Percentiles rank a stretch among this genome's conserved stretches.
Evolutionary conservation across 2,113 vertebrate species (phyloP).

Genomic region (Heloderma charlesbogerti): DNA sequence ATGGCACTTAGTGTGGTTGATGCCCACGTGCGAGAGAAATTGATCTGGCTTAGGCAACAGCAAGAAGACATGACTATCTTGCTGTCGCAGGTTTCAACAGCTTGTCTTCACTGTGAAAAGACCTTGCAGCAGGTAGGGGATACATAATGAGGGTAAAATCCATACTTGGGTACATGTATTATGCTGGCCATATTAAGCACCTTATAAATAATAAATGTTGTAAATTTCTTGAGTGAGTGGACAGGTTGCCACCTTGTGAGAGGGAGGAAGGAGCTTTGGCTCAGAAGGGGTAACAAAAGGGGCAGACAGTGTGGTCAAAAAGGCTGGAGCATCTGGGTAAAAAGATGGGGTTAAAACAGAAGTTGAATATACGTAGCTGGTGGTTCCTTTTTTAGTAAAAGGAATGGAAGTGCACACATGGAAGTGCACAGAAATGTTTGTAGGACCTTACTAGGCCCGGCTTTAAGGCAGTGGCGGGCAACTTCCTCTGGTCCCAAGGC

Average conservation of each 20-base stretch:
- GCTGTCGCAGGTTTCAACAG: constrained; percentile 96
- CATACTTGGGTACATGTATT: background rate
- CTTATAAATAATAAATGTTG: background rate
- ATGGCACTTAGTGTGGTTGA: constrained; percentile 99
- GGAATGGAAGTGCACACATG: background rate
- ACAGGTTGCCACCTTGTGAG: background rate
- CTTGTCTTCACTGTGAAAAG: constrained; percentile 98
- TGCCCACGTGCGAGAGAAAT: constrained; percentile 93
- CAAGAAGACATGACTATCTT: constrained; percentile 99
- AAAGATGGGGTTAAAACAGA: background rate
- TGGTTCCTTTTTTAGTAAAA: background rate
- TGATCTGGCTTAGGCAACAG: constrained; percentile 97
- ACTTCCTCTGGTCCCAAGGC: no score
- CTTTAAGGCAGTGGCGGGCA: background rate
- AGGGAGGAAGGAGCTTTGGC: background rate
- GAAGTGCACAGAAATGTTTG: background rate
- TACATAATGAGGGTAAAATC: background rate
- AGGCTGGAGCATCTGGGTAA: background rate
- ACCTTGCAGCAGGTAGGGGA: constrained; percentile 93
- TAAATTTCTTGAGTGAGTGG: background rate
- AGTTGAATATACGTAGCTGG: background rate
- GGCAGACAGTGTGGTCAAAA: background rate
- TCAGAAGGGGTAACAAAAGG: background rate
- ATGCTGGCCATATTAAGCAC: background rate
- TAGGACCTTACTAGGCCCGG: background rate